Evolutionary conservation across 2,797 vertebrate species (phyloP).

Genomic region (Poecile montanus): DNA sequence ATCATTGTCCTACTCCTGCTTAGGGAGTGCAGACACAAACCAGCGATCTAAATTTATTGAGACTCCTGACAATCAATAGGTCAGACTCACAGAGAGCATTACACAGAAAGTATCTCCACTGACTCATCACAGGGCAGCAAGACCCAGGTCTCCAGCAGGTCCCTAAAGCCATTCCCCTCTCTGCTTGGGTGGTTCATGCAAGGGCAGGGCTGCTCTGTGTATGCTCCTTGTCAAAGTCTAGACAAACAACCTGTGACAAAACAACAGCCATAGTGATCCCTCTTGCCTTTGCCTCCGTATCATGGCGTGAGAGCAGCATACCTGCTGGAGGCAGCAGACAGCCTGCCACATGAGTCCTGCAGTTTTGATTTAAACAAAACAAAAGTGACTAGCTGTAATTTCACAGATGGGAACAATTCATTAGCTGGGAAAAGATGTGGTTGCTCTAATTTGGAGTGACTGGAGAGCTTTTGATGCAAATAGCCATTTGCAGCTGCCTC

Average conservation of each 20-base stretch:
- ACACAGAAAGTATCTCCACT: constrained; percentile 15
- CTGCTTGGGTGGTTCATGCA: accelerated
- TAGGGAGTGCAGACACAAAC: constrained; percentile 43
- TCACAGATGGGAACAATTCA: constrained; percentile 66
- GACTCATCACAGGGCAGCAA: not conserved
- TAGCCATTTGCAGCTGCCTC: constrained; percentile 58
- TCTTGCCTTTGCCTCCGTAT: not conserved
- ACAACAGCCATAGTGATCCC: not conserved
- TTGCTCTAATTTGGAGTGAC: constrained; percentile 23
- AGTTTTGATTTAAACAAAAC: constrained; percentile 60
- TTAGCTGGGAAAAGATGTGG: constrained; percentile 51
- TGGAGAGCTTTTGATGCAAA: constrained; percentile 55
- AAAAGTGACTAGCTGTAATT: constrained; percentile 52
- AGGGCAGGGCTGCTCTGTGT: not conserved
- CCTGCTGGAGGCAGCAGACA: constrained; percentile 43
- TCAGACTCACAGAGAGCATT: constrained; percentile 44
- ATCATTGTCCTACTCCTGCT: constrained; percentile 50
- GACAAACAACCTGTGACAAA: not conserved
- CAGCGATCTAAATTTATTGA: constrained; percentile 60
- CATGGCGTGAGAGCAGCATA: not conserved
- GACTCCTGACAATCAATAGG: constrained; percentile 69
- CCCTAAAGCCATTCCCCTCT: not conserved
- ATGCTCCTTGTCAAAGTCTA: constrained; percentile 34
- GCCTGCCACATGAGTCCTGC: constrained; percentile 4
- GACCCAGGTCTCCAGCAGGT: not conserved